Conservation (phyloP, 2,113 vertebrate genomes). For the Paralichthys olivaceus region DNA sequence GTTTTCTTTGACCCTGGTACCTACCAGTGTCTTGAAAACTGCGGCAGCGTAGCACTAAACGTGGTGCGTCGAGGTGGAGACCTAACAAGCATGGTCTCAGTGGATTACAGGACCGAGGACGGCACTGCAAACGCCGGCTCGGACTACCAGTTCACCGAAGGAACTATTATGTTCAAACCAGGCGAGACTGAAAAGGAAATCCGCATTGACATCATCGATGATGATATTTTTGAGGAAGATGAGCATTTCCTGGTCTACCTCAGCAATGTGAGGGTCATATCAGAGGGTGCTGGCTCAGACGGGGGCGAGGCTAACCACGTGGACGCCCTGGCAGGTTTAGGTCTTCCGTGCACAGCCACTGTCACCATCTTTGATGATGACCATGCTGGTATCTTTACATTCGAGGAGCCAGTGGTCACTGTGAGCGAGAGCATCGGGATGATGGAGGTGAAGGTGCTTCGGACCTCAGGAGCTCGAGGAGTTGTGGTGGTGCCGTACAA, state of each 20-base stretch:
- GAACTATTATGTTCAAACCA: slow-evolving; percentile 89
- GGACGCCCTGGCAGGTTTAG: slow-evolving; percentile 83
- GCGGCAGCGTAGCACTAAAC: slow-evolving; percentile 89
- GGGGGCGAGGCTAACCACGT: slow-evolving; percentile 75
- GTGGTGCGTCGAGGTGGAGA: slow-evolving; percentile 90
- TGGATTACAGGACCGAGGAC: slow-evolving; percentile 94
- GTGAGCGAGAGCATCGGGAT: slow-evolving; percentile 93
- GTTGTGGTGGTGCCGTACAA: slow-evolving; percentile 93
- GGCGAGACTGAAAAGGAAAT: slow-evolving; percentile 95
- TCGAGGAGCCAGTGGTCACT: slow-evolving; percentile 88
- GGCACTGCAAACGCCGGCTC: slow-evolving; percentile 94
- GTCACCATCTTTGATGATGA: slow-evolving; percentile 97
- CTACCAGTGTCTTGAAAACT: slow-evolving; percentile 97
- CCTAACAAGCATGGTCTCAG: slow-evolving; percentile 84
- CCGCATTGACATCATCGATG: slow-evolving; percentile 91
- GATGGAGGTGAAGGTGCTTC: slow-evolving; percentile 95
- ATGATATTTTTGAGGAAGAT: slow-evolving; percentile 98
- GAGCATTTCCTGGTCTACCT: slow-evolving; percentile 96
- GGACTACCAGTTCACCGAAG: slow-evolving; percentile 91
- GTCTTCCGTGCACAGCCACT: slow-evolving; percentile 87
- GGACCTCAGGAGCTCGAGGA: slow-evolving; percentile 92
- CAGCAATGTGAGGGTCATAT: slow-evolving; percentile 86
- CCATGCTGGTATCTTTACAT: slow-evolving; percentile 95
- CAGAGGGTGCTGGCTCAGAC: slow-evolving; percentile 70
- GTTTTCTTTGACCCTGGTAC: slow-evolving; percentile 91